Evolutionary conservation across 1,140 invertebrate genomes (phyloP).

Genomic region (Plodia interpunctella): DNA sequence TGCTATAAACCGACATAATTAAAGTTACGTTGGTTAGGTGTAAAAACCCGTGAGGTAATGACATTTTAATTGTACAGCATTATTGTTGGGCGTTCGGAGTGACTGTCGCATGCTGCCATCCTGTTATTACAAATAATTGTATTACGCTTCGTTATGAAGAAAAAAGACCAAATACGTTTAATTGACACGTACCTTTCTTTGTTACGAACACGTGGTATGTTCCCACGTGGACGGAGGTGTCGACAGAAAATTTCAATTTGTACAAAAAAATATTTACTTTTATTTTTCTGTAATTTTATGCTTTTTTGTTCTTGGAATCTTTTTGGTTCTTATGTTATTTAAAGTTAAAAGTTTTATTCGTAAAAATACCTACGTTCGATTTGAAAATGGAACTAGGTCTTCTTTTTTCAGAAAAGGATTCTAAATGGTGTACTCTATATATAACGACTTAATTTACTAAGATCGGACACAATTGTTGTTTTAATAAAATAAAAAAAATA

Average conservation of each 20-base stretch:
- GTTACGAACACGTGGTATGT: slow-evolving; percentile 60
- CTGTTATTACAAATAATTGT: slow-evolving; percentile 75
- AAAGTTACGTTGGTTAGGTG: slow-evolving; percentile 57
- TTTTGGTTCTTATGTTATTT: not conserved
- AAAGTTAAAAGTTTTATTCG: no score
- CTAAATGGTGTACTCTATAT: no score
- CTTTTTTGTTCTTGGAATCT: not conserved
- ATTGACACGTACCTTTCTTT: slow-evolving; percentile 69
- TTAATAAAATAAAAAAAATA: no score
- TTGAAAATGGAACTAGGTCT: no score
- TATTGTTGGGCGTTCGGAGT: slow-evolving; percentile 51
- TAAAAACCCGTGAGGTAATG: slow-evolving; percentile 61
- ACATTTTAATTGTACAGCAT: slow-evolving; percentile 68
- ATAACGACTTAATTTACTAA: no score
- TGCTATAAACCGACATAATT: slow-evolving; percentile 57
- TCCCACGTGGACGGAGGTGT: slow-evolving; percentile 38
- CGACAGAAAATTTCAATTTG: not conserved
- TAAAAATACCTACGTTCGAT: no score
- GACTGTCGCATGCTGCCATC: slow-evolving; percentile 64
- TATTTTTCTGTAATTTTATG: not conserved
- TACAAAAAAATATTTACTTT: not conserved
- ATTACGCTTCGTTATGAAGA: slow-evolving; percentile 72
- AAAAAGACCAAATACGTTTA: slow-evolving; percentile 64
- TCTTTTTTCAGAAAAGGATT: no score
- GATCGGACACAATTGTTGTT: no score